These are phyloP conservation scores for Diabrotica balteata DNA, from an alignment of 2,888 invertebrate genomes.

Conservation along the genomic window DNA sequence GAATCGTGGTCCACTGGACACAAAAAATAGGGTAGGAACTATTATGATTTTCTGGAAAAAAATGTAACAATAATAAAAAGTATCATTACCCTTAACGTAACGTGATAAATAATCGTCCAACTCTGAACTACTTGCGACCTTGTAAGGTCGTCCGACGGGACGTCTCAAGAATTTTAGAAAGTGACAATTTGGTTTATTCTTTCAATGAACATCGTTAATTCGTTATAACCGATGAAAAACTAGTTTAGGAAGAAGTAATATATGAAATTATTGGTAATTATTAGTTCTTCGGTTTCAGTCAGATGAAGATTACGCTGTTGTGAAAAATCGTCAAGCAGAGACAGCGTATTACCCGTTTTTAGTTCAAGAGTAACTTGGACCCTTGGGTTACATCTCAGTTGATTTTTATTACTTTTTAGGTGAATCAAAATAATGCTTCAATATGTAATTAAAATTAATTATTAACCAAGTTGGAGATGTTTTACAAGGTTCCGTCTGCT, in stretches of 20 bases:
- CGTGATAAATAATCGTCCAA: too few relatives aligned
- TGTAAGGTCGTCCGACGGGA: constrained; percentile 7
- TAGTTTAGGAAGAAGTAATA: constrained; percentile 1
- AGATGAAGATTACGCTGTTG: not conserved
- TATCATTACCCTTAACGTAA: too few relatives aligned
- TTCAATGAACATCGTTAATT: not conserved
- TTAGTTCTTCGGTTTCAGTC: not conserved
- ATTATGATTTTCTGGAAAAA: too few relatives aligned
- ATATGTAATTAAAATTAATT: too few relatives aligned
- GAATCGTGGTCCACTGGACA: too few relatives aligned
- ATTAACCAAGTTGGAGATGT: too few relatives aligned
- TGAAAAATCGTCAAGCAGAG: not conserved
- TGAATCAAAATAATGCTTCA: too few relatives aligned
- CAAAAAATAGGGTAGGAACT: too few relatives aligned
- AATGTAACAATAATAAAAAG: too few relatives aligned
- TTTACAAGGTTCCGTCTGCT: too few relatives aligned
- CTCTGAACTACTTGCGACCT: too few relatives aligned
- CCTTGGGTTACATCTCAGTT: not conserved
- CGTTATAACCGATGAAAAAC: not conserved
- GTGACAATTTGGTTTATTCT: not conserved
- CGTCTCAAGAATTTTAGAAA: constrained; percentile 13
- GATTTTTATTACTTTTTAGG: too few relatives aligned
- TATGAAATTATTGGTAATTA: not conserved
- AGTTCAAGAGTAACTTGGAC: constrained; percentile 7
- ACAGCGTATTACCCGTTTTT: not conserved